These are phyloP conservation scores for Zoanthus solanderi DNA, from an alignment of 92 coral and sea anemone genomes.

Conservation along the genomic window DNA sequence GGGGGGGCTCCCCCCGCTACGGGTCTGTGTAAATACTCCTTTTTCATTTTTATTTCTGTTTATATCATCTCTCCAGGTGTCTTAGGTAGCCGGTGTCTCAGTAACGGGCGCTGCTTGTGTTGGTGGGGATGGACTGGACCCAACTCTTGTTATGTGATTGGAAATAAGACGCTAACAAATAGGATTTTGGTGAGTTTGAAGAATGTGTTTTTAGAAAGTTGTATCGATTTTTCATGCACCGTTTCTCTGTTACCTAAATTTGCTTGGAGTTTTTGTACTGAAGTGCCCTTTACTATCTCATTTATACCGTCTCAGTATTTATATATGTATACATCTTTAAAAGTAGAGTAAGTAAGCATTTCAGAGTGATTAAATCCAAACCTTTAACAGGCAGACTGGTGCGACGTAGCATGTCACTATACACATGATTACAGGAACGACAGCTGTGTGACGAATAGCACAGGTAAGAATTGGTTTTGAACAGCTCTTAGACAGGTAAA, in stretches of 20 bases:
- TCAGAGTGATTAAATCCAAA: background rate
- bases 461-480: background rate
- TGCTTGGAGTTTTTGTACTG: too few species aligned
- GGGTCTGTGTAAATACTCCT: too few species aligned
- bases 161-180: slow-evolving; percentile 16
- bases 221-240: too few species aligned
- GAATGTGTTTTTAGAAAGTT: too few species aligned
- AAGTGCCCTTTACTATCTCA: too few species aligned
- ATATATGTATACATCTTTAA: too few species aligned
- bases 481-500: too few species aligned
- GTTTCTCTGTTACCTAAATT: too few species aligned
- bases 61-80: background rate
- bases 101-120: slow-evolving; percentile 38
- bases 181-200: slow-evolving; percentile 19
- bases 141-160: slow-evolving; percentile 31
- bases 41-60: background rate
- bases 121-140: slow-evolving; percentile 50
- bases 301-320: too few species aligned
- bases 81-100: slow-evolving; percentile 26
- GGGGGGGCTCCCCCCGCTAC: too few species aligned
- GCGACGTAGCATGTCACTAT: slow-evolving; percentile 19
- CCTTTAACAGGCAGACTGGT: background rate
- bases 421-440: slow-evolving; percentile 31
- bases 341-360: too few species aligned
- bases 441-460: slow-evolving; percentile 12